These are phyloP conservation scores for Dinomys branickii DNA, from an alignment of 2,113 vertebrate genomes.

Conservation along the genomic window DNA sequence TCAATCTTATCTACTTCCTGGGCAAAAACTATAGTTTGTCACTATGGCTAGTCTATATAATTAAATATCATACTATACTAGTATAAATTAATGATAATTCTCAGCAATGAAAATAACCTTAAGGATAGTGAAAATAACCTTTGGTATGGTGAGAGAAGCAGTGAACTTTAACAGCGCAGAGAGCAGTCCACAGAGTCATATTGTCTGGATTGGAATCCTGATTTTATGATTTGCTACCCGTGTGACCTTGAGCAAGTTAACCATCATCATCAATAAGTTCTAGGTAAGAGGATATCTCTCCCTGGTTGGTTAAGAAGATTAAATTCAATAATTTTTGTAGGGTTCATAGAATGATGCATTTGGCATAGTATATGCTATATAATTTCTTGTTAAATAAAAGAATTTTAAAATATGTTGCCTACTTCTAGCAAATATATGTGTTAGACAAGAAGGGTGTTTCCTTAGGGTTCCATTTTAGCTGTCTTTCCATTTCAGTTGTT, in stretches of 20 bases:
- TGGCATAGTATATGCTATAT: background rate
- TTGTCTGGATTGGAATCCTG: constrained; percentile 1
- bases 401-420: background rate
- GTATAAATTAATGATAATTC: background rate
- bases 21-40: background rate
- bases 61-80: background rate
- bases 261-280: background rate
- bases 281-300: background rate
- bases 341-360: background rate
- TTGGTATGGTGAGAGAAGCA: background rate
- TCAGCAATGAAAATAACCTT: background rate
- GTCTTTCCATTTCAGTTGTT: background rate
- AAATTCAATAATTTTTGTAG: background rate
- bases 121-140: background rate
- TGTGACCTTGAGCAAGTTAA: background rate
- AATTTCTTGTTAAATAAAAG: background rate
- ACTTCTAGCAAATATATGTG: background rate
- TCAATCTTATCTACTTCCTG: background rate
- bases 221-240: background rate
- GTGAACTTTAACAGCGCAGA: background rate
- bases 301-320: constrained; percentile 19
- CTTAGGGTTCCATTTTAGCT: background rate
- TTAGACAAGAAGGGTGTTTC: background rate
- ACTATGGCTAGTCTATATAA: background rate
- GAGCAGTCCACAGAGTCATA: background rate